phyloP scores from a whole-genome alignment of 2,888 invertebrate genomes.

The Rhabditoides inermis region DNA sequence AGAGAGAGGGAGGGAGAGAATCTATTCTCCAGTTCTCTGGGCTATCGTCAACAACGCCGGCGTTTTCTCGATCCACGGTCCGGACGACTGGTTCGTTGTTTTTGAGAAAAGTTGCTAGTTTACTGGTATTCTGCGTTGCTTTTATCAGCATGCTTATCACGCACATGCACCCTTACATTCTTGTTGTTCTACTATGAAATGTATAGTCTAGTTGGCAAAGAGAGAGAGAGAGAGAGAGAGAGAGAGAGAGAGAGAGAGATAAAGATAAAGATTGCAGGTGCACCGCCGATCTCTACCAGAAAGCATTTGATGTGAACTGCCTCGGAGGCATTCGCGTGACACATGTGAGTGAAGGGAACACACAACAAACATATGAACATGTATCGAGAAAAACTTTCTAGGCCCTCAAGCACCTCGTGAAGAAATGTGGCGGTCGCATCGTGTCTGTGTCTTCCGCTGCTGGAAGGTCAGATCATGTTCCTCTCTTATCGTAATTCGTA shows the following conservation, averaged over 20 bases:
- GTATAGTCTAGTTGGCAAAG: neutral
- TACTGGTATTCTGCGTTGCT: no score
- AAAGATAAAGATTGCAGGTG: no score
- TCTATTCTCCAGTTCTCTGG: slow-evolving; percentile 66
- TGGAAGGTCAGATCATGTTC: no score
- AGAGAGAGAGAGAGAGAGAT: neutral
- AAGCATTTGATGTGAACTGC: slow-evolving; percentile 68
- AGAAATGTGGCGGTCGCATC: slow-evolving; percentile 48
- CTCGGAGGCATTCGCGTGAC: slow-evolving; percentile 59
- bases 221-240: no score
- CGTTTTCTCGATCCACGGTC: no score
- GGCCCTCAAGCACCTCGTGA: slow-evolving; percentile 24
- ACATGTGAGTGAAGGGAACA: slow-evolving; percentile 10
- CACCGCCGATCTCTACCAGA: slow-evolving; percentile 67
- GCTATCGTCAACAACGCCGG: slow-evolving; percentile 83
- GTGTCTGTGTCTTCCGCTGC: no score
- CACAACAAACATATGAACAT: neutral
- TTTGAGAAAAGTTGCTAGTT: neutral
- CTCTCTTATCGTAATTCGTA: no score
- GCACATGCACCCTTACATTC: neutral
- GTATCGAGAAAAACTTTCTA: slow-evolving; percentile 5
- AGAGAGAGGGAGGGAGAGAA: no score
- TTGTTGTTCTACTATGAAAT: neutral
- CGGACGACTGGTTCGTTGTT: no score
- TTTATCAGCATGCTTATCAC: neutral